phyloP scores from a whole-genome alignment of 35 echinoderm and acorn worm genomes.

The Lytechinus variegatus region DNA sequence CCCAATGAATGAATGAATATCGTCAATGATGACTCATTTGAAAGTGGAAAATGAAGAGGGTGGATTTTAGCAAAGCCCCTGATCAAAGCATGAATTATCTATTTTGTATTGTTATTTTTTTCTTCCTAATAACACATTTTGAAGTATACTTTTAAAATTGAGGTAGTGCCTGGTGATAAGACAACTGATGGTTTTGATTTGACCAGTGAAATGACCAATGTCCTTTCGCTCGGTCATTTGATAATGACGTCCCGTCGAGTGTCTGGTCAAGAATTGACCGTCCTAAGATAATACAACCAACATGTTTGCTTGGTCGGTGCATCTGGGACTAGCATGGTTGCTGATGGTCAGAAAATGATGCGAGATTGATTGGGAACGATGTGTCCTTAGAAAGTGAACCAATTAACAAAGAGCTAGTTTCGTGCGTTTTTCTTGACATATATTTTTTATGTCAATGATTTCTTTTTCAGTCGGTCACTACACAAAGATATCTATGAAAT shows the following conservation, averaged over 20 bases:
- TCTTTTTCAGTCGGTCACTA: too few relatives aligned
- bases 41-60: too few relatives aligned
- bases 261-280: conserved; percentile 6
- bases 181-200: neutral
- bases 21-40: too few relatives aligned
- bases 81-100: too few relatives aligned
- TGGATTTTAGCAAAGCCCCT: too few relatives aligned
- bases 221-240: neutral
- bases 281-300: neutral
- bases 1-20: too few relatives aligned
- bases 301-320: neutral
- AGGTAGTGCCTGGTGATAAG: neutral
- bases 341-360: neutral
- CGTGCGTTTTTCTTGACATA: neutral
- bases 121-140: neutral
- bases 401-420: neutral
- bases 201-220: neutral
- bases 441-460: neutral
- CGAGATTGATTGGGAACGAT: neutral
- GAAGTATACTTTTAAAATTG: neutral
- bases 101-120: too few relatives aligned
- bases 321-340: neutral
- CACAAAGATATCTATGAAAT: neutral
- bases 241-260: conserved; percentile 8
- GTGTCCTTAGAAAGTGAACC: neutral